phyloP scores from a whole-genome alignment of 2,113 vertebrate species.

The Microcebus griseorufus region DNA sequence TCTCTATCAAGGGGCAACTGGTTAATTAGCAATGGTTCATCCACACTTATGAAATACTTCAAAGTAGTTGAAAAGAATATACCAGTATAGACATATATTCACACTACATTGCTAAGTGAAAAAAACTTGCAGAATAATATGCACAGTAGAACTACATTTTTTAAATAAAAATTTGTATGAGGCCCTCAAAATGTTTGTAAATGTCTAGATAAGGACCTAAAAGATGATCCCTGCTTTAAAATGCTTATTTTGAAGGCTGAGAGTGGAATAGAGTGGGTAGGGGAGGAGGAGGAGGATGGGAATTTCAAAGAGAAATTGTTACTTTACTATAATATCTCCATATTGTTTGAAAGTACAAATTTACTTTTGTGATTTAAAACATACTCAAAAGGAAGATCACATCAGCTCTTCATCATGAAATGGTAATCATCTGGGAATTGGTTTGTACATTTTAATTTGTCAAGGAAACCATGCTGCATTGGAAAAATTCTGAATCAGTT shows the following conservation, averaged over 20 bases:
- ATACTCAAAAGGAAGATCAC: constrained; percentile 15
- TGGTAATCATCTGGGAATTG: constrained; percentile 20
- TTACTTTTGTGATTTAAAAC: constrained; percentile 56
- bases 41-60: not conserved
- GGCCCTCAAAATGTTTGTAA: not conserved
- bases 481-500: not conserved
- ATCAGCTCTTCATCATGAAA: not conserved
- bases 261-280: not conserved
- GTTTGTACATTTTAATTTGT: constrained; percentile 51
- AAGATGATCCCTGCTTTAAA: not conserved
- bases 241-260: not conserved
- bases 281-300: not conserved
- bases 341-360: constrained; percentile 24
- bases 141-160: not conserved
- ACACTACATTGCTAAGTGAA: not conserved
- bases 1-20: not conserved
- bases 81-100: not conserved
- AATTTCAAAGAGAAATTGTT: not conserved
- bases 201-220: not conserved
- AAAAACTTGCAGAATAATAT: not conserved
- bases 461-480: constrained; percentile 7
- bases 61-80: not conserved
- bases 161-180: not conserved
- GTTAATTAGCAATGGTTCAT: not conserved
- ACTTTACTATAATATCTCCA: not conserved